phyloP scores from a whole-genome alignment of 2,113 vertebrate genomes.

The Salminus brasiliensis region DNA sequence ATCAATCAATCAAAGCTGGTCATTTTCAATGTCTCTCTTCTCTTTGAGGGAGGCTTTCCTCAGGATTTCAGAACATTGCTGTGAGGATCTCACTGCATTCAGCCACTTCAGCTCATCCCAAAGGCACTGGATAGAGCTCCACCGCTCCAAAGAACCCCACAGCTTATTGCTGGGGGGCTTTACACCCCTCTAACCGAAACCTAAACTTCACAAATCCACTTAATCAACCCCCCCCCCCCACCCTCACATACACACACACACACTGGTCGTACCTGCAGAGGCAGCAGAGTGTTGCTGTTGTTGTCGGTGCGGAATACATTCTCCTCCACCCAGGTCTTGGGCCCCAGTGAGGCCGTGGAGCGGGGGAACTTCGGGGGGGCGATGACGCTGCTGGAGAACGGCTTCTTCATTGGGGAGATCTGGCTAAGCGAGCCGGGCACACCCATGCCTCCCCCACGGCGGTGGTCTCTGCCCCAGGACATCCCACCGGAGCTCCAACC shows the following conservation, averaged over 20 bases:
- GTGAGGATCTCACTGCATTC: too few relatives aligned
- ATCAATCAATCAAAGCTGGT: too few relatives aligned
- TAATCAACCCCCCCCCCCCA: constrained; percentile 21
- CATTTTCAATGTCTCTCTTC: too few relatives aligned
- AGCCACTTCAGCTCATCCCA: too few relatives aligned
- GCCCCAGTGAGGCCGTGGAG: constrained; percentile 85
- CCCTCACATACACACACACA: not conserved
- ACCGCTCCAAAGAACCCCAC: too few relatives aligned
- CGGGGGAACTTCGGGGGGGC: constrained; percentile 97
- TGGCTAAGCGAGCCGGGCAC: constrained; percentile 90
- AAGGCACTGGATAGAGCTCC: too few relatives aligned
- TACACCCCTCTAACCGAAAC: too few relatives aligned
- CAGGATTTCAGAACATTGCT: too few relatives aligned
- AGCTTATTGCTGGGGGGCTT: too few relatives aligned
- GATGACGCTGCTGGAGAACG: constrained; percentile 95
- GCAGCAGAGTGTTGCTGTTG: constrained; percentile 97
- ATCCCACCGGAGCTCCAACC: constrained; percentile 92
- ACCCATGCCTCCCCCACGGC: constrained; percentile 87
- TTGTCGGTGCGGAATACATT: constrained; percentile 95
- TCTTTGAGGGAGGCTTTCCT: too few relatives aligned
- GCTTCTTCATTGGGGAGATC: constrained; percentile 94
- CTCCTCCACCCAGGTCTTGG: constrained; percentile 96
- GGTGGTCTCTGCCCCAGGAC: constrained; percentile 96
- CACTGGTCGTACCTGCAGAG: constrained; percentile 87
- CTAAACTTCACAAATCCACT: too few relatives aligned